A percentile compares a stretch with the other conserved stretches of the same genome.
Evolutionary conservation across 2,888 invertebrate genomes (phyloP).

Genomic region (Cryptocheilus praepositus): DNA sequence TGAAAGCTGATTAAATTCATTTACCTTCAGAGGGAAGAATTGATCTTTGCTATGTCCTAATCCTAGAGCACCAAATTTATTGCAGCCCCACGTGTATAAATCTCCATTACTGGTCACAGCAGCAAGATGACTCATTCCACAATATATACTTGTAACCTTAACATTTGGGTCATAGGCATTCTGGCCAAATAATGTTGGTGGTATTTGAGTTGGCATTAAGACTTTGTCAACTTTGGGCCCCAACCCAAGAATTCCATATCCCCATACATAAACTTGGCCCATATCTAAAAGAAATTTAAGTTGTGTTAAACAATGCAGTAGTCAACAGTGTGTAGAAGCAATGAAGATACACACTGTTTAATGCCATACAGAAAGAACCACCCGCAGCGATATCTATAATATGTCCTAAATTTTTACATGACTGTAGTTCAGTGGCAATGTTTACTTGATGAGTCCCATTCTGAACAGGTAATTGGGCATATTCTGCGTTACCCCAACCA

Average conservation of each 20-base stretch:
- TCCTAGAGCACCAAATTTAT: constrained; percentile 89
- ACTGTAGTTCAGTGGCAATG: constrained; percentile 81
- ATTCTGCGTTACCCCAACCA: constrained; percentile 98
- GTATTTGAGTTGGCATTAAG: constrained; percentile 83
- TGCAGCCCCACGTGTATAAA: constrained; percentile 94
- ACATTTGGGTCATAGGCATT: constrained; percentile 87
- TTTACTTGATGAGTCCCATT: constrained; percentile 83
- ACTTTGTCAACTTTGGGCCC: constrained; percentile 87
- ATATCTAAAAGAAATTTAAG: constrained; percentile 77
- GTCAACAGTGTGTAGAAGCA: not conserved
- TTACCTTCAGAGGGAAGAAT: constrained; percentile 89
- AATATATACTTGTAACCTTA: constrained; percentile 78
- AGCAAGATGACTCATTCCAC: constrained; percentile 86
- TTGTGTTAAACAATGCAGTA: constrained; percentile 1
- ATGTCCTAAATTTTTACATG: constrained; percentile 83
- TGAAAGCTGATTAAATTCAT: not conserved
- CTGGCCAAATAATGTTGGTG: constrained; percentile 88
- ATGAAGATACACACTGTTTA: constrained; percentile 82
- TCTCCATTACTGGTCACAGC: constrained; percentile 90
- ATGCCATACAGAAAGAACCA: constrained; percentile 89
- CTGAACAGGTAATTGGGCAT: constrained; percentile 84
- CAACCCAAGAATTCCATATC: constrained; percentile 92
- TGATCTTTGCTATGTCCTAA: constrained; percentile 88
- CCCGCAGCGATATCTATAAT: constrained; percentile 89
- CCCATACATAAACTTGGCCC: constrained; percentile 94